phyloP scores from a whole-genome alignment of 2,797 vertebrate species.

The Gadopsis marmoratus region DNA sequence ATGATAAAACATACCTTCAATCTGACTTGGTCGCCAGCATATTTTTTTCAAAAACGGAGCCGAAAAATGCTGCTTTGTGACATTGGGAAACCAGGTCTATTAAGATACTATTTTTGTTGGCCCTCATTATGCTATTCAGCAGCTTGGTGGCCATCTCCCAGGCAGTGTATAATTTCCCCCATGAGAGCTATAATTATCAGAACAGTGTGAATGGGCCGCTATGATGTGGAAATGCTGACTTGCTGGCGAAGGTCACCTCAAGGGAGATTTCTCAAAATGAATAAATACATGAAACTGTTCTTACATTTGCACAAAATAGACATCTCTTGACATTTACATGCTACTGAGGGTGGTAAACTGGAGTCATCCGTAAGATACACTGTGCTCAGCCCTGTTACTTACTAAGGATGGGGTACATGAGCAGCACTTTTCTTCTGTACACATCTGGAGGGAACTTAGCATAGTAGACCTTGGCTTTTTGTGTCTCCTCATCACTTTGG shows the following conservation, averaged over 20 bases:
- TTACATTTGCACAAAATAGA: constrained; percentile 57
- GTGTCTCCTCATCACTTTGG: constrained; percentile 98
- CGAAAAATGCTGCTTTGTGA: constrained; percentile 67
- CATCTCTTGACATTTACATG: constrained; percentile 60
- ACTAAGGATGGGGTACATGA: constrained; percentile 99
- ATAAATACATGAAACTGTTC: constrained; percentile 63
- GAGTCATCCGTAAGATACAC: constrained; percentile 44
- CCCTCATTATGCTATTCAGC: constrained; percentile 83
- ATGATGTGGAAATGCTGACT: constrained; percentile 78
- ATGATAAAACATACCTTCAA: constrained; percentile 62
- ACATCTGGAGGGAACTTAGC: constrained; percentile 98
- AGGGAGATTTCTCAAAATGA: constrained; percentile 68
- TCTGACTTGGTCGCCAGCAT: constrained; percentile 18
- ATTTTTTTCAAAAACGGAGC: constrained; percentile 40
- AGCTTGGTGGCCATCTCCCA: constrained; percentile 80
- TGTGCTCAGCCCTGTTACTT: constrained; percentile 75
- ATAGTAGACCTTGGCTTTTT: constrained; percentile 97
- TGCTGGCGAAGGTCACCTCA: constrained; percentile 79
- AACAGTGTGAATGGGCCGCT: constrained; percentile 78
- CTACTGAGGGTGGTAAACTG: constrained; percentile 18
- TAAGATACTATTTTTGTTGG: constrained; percentile 81
- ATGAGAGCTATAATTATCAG: constrained; percentile 85
- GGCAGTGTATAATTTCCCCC: constrained; percentile 85
- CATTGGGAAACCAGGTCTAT: constrained; percentile 73
- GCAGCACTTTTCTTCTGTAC: constrained; percentile 95